Evolutionary conservation across 2,797 vertebrate species (phyloP).

Genomic region (Fundulus diaphanus): DNA sequence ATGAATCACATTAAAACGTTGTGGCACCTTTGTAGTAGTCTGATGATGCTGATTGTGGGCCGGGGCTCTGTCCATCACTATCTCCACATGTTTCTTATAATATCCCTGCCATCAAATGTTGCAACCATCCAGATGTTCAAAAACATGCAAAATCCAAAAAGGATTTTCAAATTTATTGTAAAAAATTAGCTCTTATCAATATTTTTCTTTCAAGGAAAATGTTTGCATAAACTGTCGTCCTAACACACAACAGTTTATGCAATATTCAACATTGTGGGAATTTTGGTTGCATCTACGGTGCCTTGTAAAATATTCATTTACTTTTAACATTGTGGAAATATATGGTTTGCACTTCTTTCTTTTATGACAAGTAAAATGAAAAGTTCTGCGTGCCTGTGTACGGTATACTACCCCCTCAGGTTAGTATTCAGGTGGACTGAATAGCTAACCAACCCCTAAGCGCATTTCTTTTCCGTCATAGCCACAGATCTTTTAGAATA

Average conservation of each 20-base stretch:
- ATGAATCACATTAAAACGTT: conserved; percentile 77
- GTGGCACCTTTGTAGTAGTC: conserved; percentile 75
- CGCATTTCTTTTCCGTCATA: too few relatives aligned
- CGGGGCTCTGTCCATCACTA: conserved; percentile 36
- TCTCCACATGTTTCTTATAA: neutral
- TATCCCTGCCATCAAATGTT: conserved; percentile 7
- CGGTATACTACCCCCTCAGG: too few relatives aligned
- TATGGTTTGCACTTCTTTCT: too few relatives aligned
- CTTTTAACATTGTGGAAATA: too few relatives aligned
- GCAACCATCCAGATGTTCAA: conserved; percentile 13
- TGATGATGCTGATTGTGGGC: conserved; percentile 62
- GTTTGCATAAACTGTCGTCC: neutral
- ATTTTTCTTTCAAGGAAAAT: neutral
- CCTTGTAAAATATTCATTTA: too few relatives aligned
- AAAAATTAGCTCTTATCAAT: neutral
- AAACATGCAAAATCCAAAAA: neutral
- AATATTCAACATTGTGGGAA: neutral
- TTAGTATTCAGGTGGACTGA: too few relatives aligned
- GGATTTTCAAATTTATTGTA: too few relatives aligned
- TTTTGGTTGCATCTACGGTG: too few relatives aligned
- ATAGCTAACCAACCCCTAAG: too few relatives aligned
- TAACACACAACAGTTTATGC: neutral
- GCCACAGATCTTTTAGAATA: too few relatives aligned
- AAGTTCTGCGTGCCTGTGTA: too few relatives aligned
- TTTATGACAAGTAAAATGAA: too few relatives aligned